phyloP scores from a whole-genome alignment of 2,797 vertebrate genomes.

The Channallabes apus region DNA sequence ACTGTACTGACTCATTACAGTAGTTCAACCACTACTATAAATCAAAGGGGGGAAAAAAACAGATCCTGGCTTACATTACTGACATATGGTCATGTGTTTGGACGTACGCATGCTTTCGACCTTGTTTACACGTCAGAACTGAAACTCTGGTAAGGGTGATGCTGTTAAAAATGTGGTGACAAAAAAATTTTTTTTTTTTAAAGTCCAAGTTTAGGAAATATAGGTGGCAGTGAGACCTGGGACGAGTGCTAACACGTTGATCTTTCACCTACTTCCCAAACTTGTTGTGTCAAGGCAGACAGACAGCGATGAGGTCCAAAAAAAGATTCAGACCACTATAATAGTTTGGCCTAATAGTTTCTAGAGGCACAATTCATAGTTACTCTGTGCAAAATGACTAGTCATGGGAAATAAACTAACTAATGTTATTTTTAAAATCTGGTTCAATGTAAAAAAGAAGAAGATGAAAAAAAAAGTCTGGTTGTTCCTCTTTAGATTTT shows the following conservation, averaged over 20 bases:
- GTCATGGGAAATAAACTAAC: not conserved
- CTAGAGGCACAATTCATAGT: not conserved
- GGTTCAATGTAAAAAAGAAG: too few species aligned
- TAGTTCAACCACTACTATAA: conserved; percentile 20
- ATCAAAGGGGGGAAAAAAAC: conserved; percentile 38
- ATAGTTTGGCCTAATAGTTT: conserved; percentile 32
- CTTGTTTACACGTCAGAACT: not conserved
- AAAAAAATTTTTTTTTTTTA: not conserved
- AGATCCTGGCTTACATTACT: not conserved
- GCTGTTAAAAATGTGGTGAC: not conserved
- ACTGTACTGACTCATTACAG: too few species aligned
- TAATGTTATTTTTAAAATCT: too few species aligned
- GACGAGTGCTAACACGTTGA: conserved; percentile 22
- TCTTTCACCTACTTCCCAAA: conserved; percentile 62
- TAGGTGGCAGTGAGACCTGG: not conserved
- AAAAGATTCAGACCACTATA: conserved; percentile 30
- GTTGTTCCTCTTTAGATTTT: not conserved
- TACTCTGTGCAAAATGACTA: not conserved
- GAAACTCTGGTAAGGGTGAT: not conserved
- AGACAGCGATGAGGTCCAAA: not conserved
- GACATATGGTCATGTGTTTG: not conserved
- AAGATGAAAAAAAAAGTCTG: not conserved
- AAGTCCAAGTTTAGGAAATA: not conserved
- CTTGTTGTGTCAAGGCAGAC: not conserved
- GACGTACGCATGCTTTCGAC: not conserved